Evolutionary conservation across 2,113 vertebrate species (phyloP), one percentile per base, ranked within the genome.

Genomic region (Tachysurus vachellii): DNA sequence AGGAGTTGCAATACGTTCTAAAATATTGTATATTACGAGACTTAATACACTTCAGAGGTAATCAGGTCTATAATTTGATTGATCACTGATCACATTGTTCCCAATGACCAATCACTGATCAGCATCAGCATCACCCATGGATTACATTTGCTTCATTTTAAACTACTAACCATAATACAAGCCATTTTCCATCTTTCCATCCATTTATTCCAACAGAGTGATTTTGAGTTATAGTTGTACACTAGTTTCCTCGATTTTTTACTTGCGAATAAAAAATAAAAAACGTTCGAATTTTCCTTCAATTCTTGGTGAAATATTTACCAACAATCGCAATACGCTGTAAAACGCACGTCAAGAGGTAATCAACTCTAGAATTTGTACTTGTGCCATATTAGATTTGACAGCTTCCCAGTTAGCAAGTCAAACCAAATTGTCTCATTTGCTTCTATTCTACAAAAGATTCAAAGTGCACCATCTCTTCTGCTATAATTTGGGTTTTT

Each of bases 401-500:
- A 26, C 64, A 64, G 23, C 57, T 87, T 76, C 57, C 57, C 68
- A 36, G 77, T 19, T 79, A 70, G 50, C 42, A 47, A 21, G 47
- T 75, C 71, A 75, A 81, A 61, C 66, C 42, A 77, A 70, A 77
- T 16, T 50, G 70, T 47, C 86, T 85, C 59, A 82, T 87, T 85
- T 84, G 26, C 84, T 61, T 70, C 59, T 42, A 36, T 82, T 77
- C 64, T 36, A 11, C 1, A 28, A 75, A 47, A 81, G 75, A 80
- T 79, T 84, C 36, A 36, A 89, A 77, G 83, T 82, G 70, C 83
- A 76, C 54, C 68, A 50, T 84, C 68, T 71, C 56, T 36, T 76
- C 47, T 61, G 83, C 70, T 50, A 17, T 86, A 87, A 87, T 89
- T 89, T 82, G 54, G 53, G 70, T 62, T 80, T 86, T 86, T 89